phyloP scores from a whole-genome alignment of 2,113 vertebrate genomes.

The Lanius ludovicianus region DNA sequence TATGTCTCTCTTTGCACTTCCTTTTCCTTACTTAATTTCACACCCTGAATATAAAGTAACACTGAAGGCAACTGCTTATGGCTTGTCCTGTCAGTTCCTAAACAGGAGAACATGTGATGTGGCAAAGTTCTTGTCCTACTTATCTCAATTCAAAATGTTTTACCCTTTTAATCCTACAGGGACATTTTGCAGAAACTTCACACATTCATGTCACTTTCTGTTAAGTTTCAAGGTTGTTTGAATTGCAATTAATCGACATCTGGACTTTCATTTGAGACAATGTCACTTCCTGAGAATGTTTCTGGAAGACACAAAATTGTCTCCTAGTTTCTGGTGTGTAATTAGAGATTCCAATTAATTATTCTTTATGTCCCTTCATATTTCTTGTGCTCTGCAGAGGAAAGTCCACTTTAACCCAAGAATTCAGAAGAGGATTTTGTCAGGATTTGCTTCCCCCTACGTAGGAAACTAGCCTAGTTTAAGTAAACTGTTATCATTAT shows the following conservation, averaged over 20 bases:
- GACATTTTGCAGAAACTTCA: conserved; percentile 38
- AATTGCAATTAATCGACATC: conserved; percentile 47
- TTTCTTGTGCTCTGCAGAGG: background rate
- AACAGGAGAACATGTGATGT: conserved; percentile 52
- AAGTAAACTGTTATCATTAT: background rate
- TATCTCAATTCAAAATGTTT: conserved; percentile 17
- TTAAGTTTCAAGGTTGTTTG: conserved; percentile 41
- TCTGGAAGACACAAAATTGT: conserved; percentile 16
- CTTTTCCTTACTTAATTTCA: conserved; percentile 17
- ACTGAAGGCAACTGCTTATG: conserved; percentile 41
- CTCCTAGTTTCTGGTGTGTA: conserved; percentile 17
- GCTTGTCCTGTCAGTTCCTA: conserved; percentile 60
- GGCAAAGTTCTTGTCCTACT: conserved; percentile 53
- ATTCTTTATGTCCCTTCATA: background rate
- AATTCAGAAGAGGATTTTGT: background rate
- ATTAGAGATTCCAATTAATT: conserved; percentile 36
- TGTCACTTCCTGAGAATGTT: conserved; percentile 48
- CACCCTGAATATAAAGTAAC: conserved; percentile 39
- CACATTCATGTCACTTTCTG: conserved; percentile 42
- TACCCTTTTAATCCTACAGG: conserved; percentile 46
- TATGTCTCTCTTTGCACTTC: background rate
- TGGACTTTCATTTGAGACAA: conserved; percentile 34
- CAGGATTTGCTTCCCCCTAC: background rate
- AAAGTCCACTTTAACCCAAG: background rate
- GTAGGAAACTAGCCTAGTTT: background rate